These are phyloP conservation scores for Sycobia sp. DNA, from an alignment of 1,140 invertebrate genomes.

Conservation along the genomic window DNA sequence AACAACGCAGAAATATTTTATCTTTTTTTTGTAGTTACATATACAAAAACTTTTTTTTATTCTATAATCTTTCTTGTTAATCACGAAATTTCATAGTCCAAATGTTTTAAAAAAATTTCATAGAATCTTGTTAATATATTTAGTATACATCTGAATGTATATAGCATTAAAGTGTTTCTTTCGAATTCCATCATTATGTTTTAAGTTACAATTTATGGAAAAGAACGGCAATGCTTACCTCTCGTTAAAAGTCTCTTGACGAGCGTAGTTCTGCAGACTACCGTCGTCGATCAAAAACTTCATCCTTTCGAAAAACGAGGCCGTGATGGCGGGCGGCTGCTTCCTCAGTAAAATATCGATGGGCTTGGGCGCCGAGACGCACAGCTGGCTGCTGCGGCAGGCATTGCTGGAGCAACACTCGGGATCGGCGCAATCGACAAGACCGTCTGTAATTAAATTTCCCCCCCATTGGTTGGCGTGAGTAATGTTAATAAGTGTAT, in stretches of 20 bases:
- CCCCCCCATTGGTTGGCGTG: neutral
- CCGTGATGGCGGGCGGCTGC: constrained; percentile 93
- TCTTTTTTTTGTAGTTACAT: constrained; percentile 44
- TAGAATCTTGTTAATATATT: constrained; percentile 16
- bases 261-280: constrained; percentile 95
- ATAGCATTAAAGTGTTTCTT: neutral
- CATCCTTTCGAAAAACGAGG: constrained; percentile 97
- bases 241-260: constrained; percentile 93
- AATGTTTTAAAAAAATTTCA: neutral
- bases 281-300: constrained; percentile 97
- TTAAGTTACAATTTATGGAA: too few relatives aligned
- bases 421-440: constrained; percentile 95
- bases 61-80: too few relatives aligned
- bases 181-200: neutral
- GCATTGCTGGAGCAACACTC: constrained; percentile 87
- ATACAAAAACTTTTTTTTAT: constrained; percentile 12
- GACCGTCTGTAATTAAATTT: constrained; percentile 76
- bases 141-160: neutral
- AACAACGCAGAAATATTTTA: constrained; percentile 71
- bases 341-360: constrained; percentile 91
- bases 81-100: too few relatives aligned
- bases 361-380: constrained; percentile 89
- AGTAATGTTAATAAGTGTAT: too few relatives aligned
- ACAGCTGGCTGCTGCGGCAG: constrained; percentile 86
- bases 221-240: constrained; percentile 77